phyloP scores from a whole-genome alignment of 92 coral and sea anemone species.

The Parazoanthus swiftii region DNA sequence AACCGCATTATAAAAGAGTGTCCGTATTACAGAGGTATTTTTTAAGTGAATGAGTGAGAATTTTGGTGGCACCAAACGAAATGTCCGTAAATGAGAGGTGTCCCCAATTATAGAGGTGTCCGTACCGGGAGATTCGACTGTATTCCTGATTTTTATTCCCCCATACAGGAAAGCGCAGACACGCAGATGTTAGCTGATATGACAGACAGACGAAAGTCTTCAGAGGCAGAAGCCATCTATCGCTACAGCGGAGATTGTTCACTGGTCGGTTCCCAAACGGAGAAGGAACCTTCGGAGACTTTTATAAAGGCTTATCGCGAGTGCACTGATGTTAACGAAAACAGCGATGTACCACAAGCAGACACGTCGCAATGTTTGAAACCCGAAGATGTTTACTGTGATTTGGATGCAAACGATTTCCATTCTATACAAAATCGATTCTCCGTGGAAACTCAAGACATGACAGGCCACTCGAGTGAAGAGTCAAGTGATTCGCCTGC shows the following conservation, averaged over 20 bases:
- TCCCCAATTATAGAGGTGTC: too few relatives aligned
- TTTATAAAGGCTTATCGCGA: background rate
- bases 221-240: background rate
- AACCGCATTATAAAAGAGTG: too few relatives aligned
- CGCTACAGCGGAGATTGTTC: background rate
- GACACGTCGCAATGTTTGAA: background rate
- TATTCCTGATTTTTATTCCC: background rate
- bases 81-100: too few relatives aligned
- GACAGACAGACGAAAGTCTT: background rate
- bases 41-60: too few relatives aligned
- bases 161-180: slow-evolving; percentile 10
- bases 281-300: background rate
- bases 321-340: background rate
- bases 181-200: background rate
- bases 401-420: slow-evolving; percentile 14
- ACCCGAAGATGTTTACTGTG: slow-evolving; percentile 30
- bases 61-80: too few relatives aligned
- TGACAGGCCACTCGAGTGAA: background rate
- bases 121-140: too few relatives aligned
- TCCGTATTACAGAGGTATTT: too few relatives aligned
- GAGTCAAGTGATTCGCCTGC: background rate
- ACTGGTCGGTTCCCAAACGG: background rate
- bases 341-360: background rate
- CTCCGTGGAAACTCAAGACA: background rate
- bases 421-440: slow-evolving; percentile 19